These are phyloP conservation scores for Parauchenoglanis punctatus DNA, from an alignment of 2,797 vertebrate genomes.

Conservation along the genomic window DNA sequence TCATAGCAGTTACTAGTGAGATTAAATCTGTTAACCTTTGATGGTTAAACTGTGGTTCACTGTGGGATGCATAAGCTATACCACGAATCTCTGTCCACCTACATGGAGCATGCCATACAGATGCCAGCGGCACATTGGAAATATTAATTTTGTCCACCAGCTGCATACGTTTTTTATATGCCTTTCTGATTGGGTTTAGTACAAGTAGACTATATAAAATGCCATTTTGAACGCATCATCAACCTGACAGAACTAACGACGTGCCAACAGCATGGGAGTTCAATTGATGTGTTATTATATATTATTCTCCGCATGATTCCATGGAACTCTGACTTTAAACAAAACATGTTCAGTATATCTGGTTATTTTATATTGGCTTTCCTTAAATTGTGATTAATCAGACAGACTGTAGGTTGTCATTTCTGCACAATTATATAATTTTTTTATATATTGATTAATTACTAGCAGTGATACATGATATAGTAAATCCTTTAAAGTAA, in stretches of 20 bases:
- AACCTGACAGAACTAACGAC: neutral
- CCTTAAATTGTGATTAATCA: neutral
- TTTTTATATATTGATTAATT: neutral
- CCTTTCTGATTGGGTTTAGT: neutral
- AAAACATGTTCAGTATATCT: neutral
- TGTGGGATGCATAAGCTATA: no score
- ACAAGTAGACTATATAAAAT: neutral
- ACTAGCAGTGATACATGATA: neutral
- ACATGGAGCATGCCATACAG: neutral
- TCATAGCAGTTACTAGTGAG: neutral
- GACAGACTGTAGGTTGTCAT: neutral
- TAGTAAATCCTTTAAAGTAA: neutral
- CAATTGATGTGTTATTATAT: neutral
- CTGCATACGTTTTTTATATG: neutral
- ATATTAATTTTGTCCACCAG: neutral
- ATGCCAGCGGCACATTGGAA: neutral
- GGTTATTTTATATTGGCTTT: neutral
- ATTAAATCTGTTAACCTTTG: neutral
- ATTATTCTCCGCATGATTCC: neutral
- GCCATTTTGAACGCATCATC: neutral
- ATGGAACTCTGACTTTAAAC: neutral
- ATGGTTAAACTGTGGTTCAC: neutral
- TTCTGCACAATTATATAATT: neutral
- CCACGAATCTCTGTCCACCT: no score
- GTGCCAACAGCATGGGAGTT: neutral